Base-by-base conservation (phyloP, 2,797 vertebrate species). In the Steatocranus sp. region DNA sequence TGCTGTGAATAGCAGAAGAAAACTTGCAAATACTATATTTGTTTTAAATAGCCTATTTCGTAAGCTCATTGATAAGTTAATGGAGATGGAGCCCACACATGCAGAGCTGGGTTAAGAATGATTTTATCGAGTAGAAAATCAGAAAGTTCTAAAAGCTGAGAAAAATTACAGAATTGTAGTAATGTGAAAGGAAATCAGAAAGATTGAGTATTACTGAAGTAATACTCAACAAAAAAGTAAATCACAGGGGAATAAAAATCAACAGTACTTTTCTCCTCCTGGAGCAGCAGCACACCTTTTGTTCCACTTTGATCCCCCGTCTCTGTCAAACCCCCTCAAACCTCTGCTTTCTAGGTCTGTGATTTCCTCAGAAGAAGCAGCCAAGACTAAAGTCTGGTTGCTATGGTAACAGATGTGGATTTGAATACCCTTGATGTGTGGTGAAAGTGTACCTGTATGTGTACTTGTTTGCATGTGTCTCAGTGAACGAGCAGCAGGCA, bases 351-450 rank as follows among this genome's bases (percentile, higher is more conserved):
- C 87, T 48, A 75, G 76, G 73, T 80, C 80, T 49, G 53, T 75
- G 73, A 78, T 80, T 77, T 38, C 84, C 81, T 85, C 46, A 79
- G 75, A 88, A 54, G 82, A 80, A 77, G 41, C 75, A 70, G 66
- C 46, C 49, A 75, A 87, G 83, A 79, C 78, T 81, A 48, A 70
- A 46, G 51, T 27, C 5, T 2, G 49, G 92, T 93, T 88, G 30
- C 80, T 78, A 81, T 89, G 77, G 85, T 75, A 87, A 92, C 90
- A n/a, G 15, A 80, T 79, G 54, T 80, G 58, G 70, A 78, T 75
- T 82, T 83, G 23, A 77, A 54, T 74, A 61, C 25, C 23, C 82
- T 83, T 80, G 50, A 86, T 83, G 81, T 78, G 68, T 73, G 11
- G 18, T 75, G 84, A 75, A 83, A 51, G 63, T 83, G 73, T 27